Conservation (phyloP, 2,797 vertebrate species). For the Poecilia picta region DNA sequence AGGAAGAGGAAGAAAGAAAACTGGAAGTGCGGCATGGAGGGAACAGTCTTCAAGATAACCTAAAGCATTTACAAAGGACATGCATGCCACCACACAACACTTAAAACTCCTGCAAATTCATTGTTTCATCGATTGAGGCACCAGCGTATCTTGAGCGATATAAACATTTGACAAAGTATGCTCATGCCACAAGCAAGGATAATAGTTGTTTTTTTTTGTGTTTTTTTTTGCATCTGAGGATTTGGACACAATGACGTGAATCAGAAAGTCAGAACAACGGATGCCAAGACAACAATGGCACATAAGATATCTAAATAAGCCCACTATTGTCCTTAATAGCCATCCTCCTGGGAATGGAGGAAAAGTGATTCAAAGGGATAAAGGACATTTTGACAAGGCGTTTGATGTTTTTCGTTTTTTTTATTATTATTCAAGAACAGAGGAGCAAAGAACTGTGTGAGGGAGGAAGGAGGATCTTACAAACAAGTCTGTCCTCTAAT, state of each 20-base stretch:
- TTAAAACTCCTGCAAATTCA: constrained; percentile 80
- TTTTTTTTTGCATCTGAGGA: constrained; percentile 67
- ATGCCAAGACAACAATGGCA: constrained; percentile 52
- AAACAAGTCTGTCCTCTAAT: constrained; percentile 74
- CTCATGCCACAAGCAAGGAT: constrained; percentile 81
- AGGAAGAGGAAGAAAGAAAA: constrained; percentile 30
- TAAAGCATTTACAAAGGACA: constrained; percentile 84
- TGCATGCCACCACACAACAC: constrained; percentile 79
- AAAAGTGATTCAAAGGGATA: constrained; percentile 61
- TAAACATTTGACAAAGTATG: constrained; percentile 88
- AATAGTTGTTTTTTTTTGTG: constrained; percentile 86
- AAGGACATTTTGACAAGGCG: constrained; percentile 67
- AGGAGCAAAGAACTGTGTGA: constrained; percentile 47
- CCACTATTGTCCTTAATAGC: constrained; percentile 66
- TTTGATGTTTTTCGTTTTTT: constrained; percentile 55
- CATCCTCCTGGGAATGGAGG: constrained; percentile 57
- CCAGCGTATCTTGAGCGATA: constrained; percentile 83
- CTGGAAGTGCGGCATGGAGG: constrained; percentile 76
- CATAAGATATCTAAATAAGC: constrained; percentile 82
- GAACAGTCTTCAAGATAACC: constrained; percentile 76
- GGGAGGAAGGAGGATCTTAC: constrained; percentile 65
- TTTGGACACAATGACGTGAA: constrained; percentile 87
- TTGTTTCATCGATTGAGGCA: constrained; percentile 82
- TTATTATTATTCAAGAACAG: constrained; percentile 10
- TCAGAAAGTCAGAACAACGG: constrained; percentile 55